Conservation (phyloP, 2,113 vertebrate species). For the Typhlomys cinereus region DNA sequence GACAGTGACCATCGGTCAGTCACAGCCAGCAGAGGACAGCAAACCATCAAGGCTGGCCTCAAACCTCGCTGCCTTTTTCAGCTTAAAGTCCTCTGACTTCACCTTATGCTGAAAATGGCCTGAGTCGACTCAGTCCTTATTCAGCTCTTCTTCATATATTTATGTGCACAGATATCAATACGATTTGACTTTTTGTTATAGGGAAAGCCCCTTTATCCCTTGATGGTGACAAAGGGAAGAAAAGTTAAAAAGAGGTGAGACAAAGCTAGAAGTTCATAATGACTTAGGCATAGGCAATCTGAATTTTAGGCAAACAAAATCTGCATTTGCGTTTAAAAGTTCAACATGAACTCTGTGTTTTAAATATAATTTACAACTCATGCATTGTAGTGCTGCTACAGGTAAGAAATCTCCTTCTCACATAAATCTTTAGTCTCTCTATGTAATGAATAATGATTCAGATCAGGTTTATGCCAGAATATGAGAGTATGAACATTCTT, state of each 20-base stretch:
- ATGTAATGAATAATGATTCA: neutral
- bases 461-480: neutral
- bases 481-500: neutral
- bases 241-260: neutral
- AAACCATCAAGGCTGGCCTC: too few relatives aligned
- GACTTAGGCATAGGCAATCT: neutral
- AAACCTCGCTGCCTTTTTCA: neutral
- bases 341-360: neutral
- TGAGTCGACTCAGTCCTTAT: too few relatives aligned
- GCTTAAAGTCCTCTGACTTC: neutral
- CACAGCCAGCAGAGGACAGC: neutral
- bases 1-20: neutral
- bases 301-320: neutral
- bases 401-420: neutral
- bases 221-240: neutral
- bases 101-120: neutral
- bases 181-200: neutral
- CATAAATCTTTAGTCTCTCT: neutral
- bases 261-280: neutral
- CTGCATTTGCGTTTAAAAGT: slow-evolving; percentile 22
- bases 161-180: neutral
- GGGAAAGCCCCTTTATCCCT: neutral
- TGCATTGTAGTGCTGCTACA: neutral
- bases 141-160: neutral
- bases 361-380: neutral